A percentile compares a stretch with the other conserved stretches of the same genome.
These are phyloP conservation scores for Panopea generosa DNA, from an alignment of 2,888 invertebrate genomes.

Conservation along the genomic window DNA sequence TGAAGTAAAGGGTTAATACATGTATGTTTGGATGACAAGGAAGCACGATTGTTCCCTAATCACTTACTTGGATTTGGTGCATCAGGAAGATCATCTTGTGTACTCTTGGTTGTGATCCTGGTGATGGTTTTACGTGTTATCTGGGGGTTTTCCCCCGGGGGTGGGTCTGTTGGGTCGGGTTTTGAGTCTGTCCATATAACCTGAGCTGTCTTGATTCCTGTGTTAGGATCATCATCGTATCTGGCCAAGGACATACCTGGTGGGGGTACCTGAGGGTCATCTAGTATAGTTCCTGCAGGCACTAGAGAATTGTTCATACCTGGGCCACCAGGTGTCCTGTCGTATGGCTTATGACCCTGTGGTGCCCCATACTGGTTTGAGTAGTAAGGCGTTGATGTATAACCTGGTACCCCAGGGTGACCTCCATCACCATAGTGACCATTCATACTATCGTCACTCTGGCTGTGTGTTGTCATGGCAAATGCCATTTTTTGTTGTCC, in stretches of 20 bases:
- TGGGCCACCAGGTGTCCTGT: conserved; percentile 21
- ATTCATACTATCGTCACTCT: conserved; percentile 41
- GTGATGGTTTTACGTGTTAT: conserved; percentile 78
- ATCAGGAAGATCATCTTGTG: conserved; percentile 73
- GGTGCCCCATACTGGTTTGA: conserved; percentile 24
- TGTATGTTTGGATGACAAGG: no score
- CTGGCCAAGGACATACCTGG: conserved; percentile 74
- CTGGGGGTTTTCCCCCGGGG: conserved; percentile 71
- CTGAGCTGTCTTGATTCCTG: conserved; percentile 76
- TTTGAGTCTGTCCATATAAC: conserved; percentile 78
- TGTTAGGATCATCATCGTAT: conserved; percentile 73
- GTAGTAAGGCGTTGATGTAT: conserved; percentile 71
- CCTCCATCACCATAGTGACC: conserved; percentile 36
- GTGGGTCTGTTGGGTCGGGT: conserved; percentile 78
- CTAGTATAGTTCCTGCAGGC: conserved; percentile 67
- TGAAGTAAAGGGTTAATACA: no score
- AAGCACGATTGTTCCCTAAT: no score
- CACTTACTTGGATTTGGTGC: conserved; percentile 74
- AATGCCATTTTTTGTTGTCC: conserved; percentile 71
- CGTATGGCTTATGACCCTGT: conserved; percentile 15
- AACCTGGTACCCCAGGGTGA: conserved; percentile 64
- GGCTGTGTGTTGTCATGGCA: conserved; percentile 64
- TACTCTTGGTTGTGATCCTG: conserved; percentile 73
- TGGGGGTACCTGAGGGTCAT: conserved; percentile 70
- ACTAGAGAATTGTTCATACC: conserved; percentile 43